A percentile compares a stretch with the other conserved stretches of the same genome.
phyloP scores from a whole-genome alignment of 2,113 vertebrate genomes.

The Carlito syrichta region DNA sequence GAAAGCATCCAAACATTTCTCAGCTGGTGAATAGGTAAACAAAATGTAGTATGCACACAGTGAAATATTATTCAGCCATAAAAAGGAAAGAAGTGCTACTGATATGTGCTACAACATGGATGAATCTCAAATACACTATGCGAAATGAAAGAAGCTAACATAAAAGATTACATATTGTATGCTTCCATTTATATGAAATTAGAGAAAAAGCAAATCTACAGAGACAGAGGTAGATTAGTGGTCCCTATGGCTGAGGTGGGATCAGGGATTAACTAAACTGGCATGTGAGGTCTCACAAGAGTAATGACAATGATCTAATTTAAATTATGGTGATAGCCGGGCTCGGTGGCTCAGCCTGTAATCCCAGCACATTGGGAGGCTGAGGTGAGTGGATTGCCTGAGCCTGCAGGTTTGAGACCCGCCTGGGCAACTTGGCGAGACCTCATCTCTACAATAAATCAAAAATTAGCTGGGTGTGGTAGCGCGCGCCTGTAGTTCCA shows the following conservation, averaged over 20 bases:
- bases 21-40: background rate
- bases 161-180: background rate
- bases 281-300: background rate
- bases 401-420: too few relatives aligned
- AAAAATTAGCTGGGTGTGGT: too few relatives aligned
- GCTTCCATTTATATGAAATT: background rate
- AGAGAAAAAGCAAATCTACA: background rate
- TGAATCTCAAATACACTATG: background rate
- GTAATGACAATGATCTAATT: background rate
- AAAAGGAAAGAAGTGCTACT: slow-evolving; percentile 16
- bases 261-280: background rate
- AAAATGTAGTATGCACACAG: background rate
- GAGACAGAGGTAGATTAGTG: background rate
- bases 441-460: too few relatives aligned
- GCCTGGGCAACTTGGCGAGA: too few relatives aligned
- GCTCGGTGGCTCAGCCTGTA: too few relatives aligned
- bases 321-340: background rate
- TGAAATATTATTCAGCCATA: background rate
- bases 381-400: too few relatives aligned
- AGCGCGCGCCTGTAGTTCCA: too few relatives aligned
- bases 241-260: background rate
- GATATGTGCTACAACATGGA: background rate
- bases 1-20: background rate
- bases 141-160: background rate
- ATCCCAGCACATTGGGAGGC: too few relatives aligned